A percentile compares a stretch with the other conserved stretches of the same genome.
These are phyloP conservation scores for Austrolebias charrua DNA, from an alignment of 2,797 vertebrate species.

Conservation along the genomic window DNA sequence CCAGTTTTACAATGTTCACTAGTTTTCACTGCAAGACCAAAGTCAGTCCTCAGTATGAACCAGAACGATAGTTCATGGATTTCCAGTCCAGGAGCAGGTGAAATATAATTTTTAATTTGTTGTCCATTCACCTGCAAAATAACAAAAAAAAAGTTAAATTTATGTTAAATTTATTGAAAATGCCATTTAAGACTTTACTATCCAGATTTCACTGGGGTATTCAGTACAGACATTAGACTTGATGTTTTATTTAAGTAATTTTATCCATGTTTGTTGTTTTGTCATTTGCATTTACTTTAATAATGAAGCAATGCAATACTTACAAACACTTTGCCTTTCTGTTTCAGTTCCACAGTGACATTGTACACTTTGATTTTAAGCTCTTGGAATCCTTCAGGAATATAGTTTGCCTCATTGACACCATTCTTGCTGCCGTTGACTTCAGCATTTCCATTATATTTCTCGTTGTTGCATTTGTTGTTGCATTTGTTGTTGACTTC, in stretches of 20 bases:
- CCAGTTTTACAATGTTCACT: constrained; percentile 78
- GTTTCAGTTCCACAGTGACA: constrained; percentile 79
- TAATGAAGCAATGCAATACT: no score
- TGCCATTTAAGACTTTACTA: no score
- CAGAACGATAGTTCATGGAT: constrained; percentile 71
- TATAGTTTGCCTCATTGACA: no score
- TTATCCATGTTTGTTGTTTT: constrained; percentile 50
- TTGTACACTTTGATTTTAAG: constrained; percentile 82
- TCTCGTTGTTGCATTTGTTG: neutral
- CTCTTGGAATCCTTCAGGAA: constrained; percentile 58
- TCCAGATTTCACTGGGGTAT: no score
- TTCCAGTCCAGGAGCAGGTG: neutral
- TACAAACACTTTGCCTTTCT: constrained; percentile 74
- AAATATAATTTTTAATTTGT: constrained; percentile 63
- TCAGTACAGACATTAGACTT: no score
- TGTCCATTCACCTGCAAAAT: constrained; percentile 79
- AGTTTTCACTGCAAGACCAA: constrained; percentile 79
- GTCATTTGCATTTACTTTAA: no score
- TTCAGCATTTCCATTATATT: constrained; percentile 41
- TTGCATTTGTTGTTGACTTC: constrained; percentile 65
- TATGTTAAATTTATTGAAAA: no score
- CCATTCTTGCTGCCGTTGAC: constrained; percentile 31
- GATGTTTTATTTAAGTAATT: no score
- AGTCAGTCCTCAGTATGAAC: constrained; percentile 83
- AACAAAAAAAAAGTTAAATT: neutral